phyloP scores from a whole-genome alignment of 2,888 invertebrate species.

The Volucella zonaria region DNA sequence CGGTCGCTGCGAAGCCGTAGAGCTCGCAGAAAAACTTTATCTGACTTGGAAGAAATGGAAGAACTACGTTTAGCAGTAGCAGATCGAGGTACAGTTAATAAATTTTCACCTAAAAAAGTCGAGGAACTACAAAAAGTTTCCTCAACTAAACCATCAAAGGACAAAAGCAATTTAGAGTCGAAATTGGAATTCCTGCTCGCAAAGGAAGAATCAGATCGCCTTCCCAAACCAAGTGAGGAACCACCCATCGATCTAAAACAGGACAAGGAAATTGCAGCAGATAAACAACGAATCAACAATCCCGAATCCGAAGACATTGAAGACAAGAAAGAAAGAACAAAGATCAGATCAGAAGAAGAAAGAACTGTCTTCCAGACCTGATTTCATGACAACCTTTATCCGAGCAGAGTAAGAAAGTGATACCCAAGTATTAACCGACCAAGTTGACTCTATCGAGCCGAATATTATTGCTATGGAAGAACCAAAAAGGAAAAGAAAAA shows the following conservation, averaged over 20 bases:
- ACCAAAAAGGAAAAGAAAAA: neutral
- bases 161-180: neutral
- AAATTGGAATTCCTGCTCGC: too few species aligned
- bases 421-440: neutral
- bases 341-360: too few species aligned
- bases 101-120: too few species aligned
- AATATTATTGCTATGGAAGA: neutral
- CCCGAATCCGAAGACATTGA: too few species aligned
- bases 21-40: slow-evolving; percentile 59
- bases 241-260: too few species aligned
- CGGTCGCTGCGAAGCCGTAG: slow-evolving; percentile 21
- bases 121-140: too few species aligned
- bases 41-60: slow-evolving; percentile 36
- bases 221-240: too few species aligned
- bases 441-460: neutral
- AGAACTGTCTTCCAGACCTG: neutral
- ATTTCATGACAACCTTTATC: neutral
- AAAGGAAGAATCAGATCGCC: too few species aligned
- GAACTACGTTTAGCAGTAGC: slow-evolving; percentile 3
- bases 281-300: too few species aligned
- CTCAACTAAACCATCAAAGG: neutral
- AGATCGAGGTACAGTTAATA: too few species aligned
- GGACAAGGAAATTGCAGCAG: too few species aligned
- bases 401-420: neutral
- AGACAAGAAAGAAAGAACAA: too few species aligned